Conservation (phyloP, 2,888 invertebrate genomes). For the Epinotia brunnichana region DNA sequence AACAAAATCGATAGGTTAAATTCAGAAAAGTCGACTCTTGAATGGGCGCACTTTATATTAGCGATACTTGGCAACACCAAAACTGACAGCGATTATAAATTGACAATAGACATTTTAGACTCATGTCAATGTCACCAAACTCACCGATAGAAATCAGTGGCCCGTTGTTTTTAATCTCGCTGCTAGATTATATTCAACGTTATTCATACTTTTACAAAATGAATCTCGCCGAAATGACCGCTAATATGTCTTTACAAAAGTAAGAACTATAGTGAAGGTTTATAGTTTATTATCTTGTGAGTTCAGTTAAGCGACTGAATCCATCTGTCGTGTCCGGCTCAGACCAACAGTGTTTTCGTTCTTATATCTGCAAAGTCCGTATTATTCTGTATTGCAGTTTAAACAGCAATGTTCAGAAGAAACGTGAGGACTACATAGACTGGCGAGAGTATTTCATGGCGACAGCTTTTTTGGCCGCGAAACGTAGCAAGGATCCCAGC, state of each 20-base stretch:
- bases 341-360: conserved; percentile 12
- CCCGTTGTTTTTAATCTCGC: not conserved
- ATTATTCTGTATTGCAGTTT: conserved; percentile 27
- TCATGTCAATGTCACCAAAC: not conserved
- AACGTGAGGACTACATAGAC: conserved; percentile 87
- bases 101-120: not conserved
- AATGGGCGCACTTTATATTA: not conserved
- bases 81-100: not conserved
- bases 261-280: conserved; percentile 16
- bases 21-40: not conserved
- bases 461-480: conserved; percentile 93
- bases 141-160: not conserved
- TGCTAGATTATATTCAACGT: not conserved
- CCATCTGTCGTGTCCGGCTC: not conserved
- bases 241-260: conserved; percentile 47
- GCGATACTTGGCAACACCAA: conserved; percentile 2
- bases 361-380: not conserved
- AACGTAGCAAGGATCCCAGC: conserved; percentile 96
- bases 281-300: not conserved
- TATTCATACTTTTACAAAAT: conserved; percentile 31
- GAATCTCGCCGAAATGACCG: conserved; percentile 47
- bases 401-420: conserved; percentile 60
- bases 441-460: conserved; percentile 99
- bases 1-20: not conserved
- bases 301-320: not conserved